Evolutionary conservation across 2,113 vertebrate species (phyloP), one percentile per base, ranked within the genome.

Genomic region (Myotis lucifugus): DNA sequence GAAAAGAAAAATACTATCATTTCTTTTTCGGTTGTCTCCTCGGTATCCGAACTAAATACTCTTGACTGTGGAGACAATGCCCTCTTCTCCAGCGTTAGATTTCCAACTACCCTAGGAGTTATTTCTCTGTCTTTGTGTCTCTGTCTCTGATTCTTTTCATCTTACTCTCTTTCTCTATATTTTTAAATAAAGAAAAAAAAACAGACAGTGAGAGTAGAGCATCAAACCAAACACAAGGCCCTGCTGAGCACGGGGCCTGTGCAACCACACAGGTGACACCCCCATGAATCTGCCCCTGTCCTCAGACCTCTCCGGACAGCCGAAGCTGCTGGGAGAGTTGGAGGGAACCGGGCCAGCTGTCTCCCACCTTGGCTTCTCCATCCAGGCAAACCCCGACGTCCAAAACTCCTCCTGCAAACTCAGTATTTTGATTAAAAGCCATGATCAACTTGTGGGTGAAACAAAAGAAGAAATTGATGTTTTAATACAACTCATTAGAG

Each of bases 401-500:
- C 70, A 54, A 94, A 19, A 7, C 64, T 85, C 25, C 73, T 85
- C 92, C 61, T 59, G 23, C 42, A 85, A 76, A 85, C 23, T 52
- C 52, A n/a, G 46, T 29, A 34, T 81, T 92, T 76, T 95, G 73
- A 37, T 97, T 97, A 77, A 96, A 97, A 94, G 82, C 40, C 25
- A 89, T 29, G 73, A 96, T 97, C 95, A 96, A 95, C 48, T 85
- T 73, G 79, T 74, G 82, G 32, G 18, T 27, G 48, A 96, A 87
- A 56, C 97, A 87, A 52, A 95, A 95, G 76, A 88, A 97, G 79
- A 74, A 97, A 97, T 93, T 29, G 54, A 34, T 13, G 61, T 92
- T 59, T 96, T 95, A 72, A 93, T 94, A 79, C 85, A 96, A 94
- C 96, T 97, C 96, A 97, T 97, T 83, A 97, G 48, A 94, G 77